Base-by-base conservation (phyloP, 2,888 invertebrate species). In the Notodonta ziczac region DNA sequence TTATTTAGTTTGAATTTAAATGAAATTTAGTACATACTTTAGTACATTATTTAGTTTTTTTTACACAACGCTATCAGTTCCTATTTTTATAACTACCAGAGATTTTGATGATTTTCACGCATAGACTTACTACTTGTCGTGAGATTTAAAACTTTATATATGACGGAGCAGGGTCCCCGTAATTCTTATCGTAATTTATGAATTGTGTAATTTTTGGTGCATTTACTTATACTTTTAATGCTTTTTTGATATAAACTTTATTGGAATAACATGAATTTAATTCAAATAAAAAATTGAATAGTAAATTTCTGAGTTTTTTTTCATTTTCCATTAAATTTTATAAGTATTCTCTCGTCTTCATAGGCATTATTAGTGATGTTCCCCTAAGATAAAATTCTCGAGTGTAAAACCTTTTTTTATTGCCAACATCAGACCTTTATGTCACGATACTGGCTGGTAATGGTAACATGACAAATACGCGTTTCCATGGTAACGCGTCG, bases 401-500 rank as follows among this genome's bases (percentile, higher is more conserved):
- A 6, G 35, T 35, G 5, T 35, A 35, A 6, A 35, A 35, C 35
- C 7, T 35, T 35, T 35, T 6, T 5, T 35, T 35, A 6, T 35
- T 35, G 1, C 1, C 24, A 24, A 24, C 2, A 2, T 24, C 1
- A 24, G 24, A 2, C 24, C 24, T 24, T 24, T 24, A 24, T 24
- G 24, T 2, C 24, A 24, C 24, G 24, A 44, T 44, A 44, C 44
- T 44, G 44, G 44, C 12, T 44, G 44, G 12, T 44, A 44, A 44
- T n/a, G n/a, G n/a, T 9, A 44, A 14, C 14, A 6, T 50, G n/a
- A 1, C 13, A 50, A 50, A 50, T 56, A 46, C 42, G 14, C 2
- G 61, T 77, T 62, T 5, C 61, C 35, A 74, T 64, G 57, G 35
- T 54, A 63, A 72, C 77, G 74, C 77, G 74, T 77, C 70, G 4